Base-by-base conservation (phyloP, 2,888 invertebrate species). In the Nomada fabriciana region DNA sequence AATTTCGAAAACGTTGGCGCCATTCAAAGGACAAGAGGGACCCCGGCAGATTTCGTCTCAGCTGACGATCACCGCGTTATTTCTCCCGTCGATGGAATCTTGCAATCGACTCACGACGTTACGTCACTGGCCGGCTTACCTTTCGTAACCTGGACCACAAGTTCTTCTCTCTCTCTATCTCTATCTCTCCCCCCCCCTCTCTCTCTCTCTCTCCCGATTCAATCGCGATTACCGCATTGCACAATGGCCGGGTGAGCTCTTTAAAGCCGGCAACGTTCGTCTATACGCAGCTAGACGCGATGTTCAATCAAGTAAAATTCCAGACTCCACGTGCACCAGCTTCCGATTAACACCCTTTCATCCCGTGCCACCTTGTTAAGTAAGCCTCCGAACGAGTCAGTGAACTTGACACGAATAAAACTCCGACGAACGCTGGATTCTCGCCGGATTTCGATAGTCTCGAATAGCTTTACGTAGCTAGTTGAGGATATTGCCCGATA, bases 61-160 rank as follows among this genome's bases (percentile, higher is more conserved):
- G 20, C 25, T 42, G 42, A 69, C 50, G 59, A 65, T 59, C 65
- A n/a, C 20, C 70, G 42, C 63, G 15, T 15, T 47, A 42, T 59
- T 72, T 76, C 76, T 57, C 52, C 50, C 25, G 25, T 57, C 25
- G 60, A 53, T 47, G 53, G 68, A 78, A 76, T 79, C 72, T 83
- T 65, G 84, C 84, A 83, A 84, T 76, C 83, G 69, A 67, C 61
- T 82, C 60, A 61, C 61, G 18, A 70, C 29, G 60, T 84, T 84
- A 61, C 77, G 42, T 68, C 80, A 84, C 60, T 23, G 67, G 11
- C 50, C 67, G 47, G 63, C 55, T 59, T 65, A 75, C 70, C 80
- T 84, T 84, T 84, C 84, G 83, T 74, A 84, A 84, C 80, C 53
- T 84, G 84, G 83, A 84, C 84, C 84, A 80, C 76, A 76, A 59